Base-by-base conservation (phyloP, 2,888 invertebrate genomes). In the Cephus rjabovi region DNA sequence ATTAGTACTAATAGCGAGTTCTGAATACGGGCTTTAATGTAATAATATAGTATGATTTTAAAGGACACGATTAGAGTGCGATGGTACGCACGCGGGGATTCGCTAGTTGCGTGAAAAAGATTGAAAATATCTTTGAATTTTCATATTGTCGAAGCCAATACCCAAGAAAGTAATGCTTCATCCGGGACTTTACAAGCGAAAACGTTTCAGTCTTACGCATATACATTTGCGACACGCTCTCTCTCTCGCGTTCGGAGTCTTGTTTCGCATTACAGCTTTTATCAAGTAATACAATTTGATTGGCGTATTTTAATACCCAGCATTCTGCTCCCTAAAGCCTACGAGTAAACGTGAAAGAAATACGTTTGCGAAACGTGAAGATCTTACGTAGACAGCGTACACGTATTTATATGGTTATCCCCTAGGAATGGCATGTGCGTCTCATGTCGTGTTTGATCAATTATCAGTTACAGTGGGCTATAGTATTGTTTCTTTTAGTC, bases 321-420 rank as follows among this genome's bases (percentile, higher is more conserved):
- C 56, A 56, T 23, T 56, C 56, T 56, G 56, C 56, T 56, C 56
- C 56, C 23, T 56, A 56, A 23, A 56, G 56, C 56, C 56, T 56
- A 56, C 23, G 23, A 56, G 56, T 6, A 56, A 56, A 56, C 56
- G 23, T 23, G 56, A 56, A 23, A 2, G 23, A 23, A 23, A 56
- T 56, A 56, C 56, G 56, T 15, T 33, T 73, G 84, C 83, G 84
- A 86, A 86, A 86, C 85, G 83, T 83, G 81, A 86, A 84, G 81
- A 87, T 89, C 86, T 85, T 83, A 82, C 86, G 86, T 83, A 88
- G 86, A 89, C 87, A 89, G 86, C 83, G 80, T 83, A 82, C 77
- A 31, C 69, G 80, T 81, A 81, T 71, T 78, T 56, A 81, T 77
- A 84, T 79, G 81, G 85, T 86, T 87, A 87, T 81, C 83, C 80